Percentiles rank a stretch among this genome's conserved stretches.
phyloP scores from a whole-genome alignment of 2,797 vertebrate genomes.

The Capromys pilorides region DNA sequence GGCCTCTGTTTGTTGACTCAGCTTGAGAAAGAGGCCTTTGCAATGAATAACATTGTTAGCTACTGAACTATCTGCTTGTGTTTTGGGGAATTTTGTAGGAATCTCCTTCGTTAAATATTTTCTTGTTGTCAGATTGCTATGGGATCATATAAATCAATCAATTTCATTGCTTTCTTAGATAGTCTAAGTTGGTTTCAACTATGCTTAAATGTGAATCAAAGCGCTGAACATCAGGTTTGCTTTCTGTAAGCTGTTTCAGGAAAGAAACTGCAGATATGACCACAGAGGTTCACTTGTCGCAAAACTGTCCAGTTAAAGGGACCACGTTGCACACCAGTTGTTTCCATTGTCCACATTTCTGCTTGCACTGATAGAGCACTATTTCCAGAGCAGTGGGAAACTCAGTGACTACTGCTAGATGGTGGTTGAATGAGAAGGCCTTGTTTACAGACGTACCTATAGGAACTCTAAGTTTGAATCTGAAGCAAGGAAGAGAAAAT shows the following conservation, averaged over 20 bases:
- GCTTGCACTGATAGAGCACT: neutral
- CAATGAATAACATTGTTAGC: conserved; percentile 70
- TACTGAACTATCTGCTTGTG: conserved; percentile 58
- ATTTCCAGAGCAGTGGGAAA: neutral
- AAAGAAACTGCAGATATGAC: neutral
- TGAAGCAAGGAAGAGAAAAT: neutral
- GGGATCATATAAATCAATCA: conserved; percentile 8
- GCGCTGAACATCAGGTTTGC: neutral
- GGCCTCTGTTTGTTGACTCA: conserved; percentile 48
- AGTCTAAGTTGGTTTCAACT: neutral
- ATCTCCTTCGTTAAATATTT: neutral
- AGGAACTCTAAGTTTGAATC: neutral
- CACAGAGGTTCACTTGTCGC: neutral
- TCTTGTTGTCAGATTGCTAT: conserved; percentile 4
- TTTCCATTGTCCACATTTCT: neutral
- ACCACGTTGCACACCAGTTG: neutral
- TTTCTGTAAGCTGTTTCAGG: neutral
- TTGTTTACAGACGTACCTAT: neutral
- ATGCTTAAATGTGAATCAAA: neutral
- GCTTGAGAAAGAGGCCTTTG: conserved; percentile 60
- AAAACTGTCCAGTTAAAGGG: neutral
- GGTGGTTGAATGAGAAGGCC: neutral
- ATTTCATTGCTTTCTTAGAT: neutral
- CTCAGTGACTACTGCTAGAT: neutral
- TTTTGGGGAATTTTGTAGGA: conserved; percentile 55